These are phyloP conservation scores for Hirtodrosophila cameraria DNA, from an alignment of 2,888 invertebrate species.

Conservation along the genomic window DNA sequence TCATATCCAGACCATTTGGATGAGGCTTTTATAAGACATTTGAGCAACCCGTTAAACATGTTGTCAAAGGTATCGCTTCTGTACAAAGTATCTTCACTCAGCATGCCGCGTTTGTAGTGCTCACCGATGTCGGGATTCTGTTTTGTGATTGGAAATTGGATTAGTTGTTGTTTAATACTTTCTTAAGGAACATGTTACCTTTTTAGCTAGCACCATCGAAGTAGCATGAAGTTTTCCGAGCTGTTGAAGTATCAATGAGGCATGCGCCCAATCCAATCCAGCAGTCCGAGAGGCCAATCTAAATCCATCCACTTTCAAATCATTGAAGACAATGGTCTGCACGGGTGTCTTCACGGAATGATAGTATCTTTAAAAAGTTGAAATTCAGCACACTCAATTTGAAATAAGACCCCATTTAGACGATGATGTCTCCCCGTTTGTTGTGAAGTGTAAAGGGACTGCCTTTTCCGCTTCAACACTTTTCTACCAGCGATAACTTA, in stretches of 20 bases:
- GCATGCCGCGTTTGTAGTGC: slow-evolving; percentile 61
- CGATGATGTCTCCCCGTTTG: too few species aligned
- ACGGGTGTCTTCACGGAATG: slow-evolving; percentile 70
- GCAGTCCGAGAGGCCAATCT: slow-evolving; percentile 85
- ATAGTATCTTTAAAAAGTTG: slow-evolving; percentile 59
- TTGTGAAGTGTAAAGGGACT: too few species aligned
- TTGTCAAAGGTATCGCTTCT: slow-evolving; percentile 58
- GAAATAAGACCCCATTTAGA: too few species aligned
- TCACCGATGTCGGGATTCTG: slow-evolving; percentile 63
- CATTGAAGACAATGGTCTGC: slow-evolving; percentile 84
- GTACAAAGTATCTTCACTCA: slow-evolving; percentile 50
- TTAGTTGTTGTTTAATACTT: too few species aligned
- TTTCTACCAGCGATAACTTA: too few species aligned
- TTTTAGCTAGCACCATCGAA: slow-evolving; percentile 85
- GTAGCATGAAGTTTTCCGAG: slow-evolving; percentile 86
- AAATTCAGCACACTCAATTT: background rate
- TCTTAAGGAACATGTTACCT: too few species aligned
- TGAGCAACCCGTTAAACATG: slow-evolving; percentile 67
- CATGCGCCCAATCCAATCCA: slow-evolving; percentile 85
- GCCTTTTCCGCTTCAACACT: too few species aligned
- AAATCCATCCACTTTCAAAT: slow-evolving; percentile 85
- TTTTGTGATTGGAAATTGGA: too few species aligned
- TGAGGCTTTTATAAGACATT: slow-evolving; percentile 73
- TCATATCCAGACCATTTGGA: slow-evolving; percentile 84
- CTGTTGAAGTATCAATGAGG: slow-evolving; percentile 84